These are phyloP conservation scores for Cranoglanis bouderius DNA, from an alignment of 2,113 vertebrate genomes.

Conservation along the genomic window DNA sequence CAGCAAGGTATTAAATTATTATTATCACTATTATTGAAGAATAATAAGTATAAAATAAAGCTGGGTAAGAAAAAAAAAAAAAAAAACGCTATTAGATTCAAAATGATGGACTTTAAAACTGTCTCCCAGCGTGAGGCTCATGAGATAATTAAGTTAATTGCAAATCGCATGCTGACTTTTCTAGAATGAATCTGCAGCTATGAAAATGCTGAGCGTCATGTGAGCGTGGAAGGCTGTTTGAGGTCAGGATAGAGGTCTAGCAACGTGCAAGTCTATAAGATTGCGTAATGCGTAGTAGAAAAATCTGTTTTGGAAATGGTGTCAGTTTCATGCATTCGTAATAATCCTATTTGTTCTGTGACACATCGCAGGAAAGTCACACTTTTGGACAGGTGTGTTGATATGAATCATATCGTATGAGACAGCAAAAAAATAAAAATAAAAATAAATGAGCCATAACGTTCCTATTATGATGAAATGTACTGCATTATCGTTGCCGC, in stretches of 20 bases:
- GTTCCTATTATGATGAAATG: neutral
- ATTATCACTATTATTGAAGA: no score
- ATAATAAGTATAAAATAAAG: neutral
- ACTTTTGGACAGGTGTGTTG: neutral
- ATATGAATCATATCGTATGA: conserved; percentile 7
- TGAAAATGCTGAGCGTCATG: neutral
- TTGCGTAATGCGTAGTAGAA: neutral
- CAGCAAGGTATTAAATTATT: neutral
- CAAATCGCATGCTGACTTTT: neutral
- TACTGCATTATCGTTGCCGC: neutral
- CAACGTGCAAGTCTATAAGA: neutral
- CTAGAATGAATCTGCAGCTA: neutral
- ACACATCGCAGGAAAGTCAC: neutral
- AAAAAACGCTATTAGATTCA: neutral
- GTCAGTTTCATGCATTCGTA: neutral
- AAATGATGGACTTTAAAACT: neutral
- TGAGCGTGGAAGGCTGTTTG: neutral
- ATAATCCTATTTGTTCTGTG: neutral
- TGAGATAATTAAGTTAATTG: conserved; percentile 19
- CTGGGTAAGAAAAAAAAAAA: neutral
- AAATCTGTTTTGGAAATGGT: neutral
- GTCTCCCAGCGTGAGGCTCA: neutral
- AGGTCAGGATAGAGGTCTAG: neutral
- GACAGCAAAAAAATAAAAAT: neutral
- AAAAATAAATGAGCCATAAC: neutral